These are phyloP conservation scores for Ammospiza caudacuta DNA, from an alignment of 2,113 vertebrate genomes.

Conservation along the genomic window DNA sequence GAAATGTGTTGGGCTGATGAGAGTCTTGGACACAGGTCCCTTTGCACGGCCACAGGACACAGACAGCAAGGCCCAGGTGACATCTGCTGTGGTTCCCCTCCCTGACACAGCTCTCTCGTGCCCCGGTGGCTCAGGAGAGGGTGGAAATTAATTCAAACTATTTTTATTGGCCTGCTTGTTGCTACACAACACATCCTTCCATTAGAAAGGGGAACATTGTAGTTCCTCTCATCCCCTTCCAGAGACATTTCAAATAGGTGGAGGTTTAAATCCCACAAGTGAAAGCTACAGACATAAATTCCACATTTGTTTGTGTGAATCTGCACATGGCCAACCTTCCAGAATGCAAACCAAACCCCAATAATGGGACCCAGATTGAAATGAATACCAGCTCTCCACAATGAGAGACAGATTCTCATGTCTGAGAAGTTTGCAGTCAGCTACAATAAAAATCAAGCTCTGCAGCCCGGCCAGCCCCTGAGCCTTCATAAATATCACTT, in stretches of 20 bases:
- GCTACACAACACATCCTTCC: background rate
- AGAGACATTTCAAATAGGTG: slow-evolving; percentile 46
- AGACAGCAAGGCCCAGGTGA: accelerated
- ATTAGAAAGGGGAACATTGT: background rate
- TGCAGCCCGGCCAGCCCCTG: background rate
- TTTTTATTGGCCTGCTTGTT: slow-evolving; percentile 14
- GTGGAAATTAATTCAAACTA: background rate
- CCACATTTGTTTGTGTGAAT: slow-evolving; percentile 61
- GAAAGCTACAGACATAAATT: slow-evolving; percentile 46
- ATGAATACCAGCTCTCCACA: slow-evolving; percentile 61
- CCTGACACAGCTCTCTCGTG: background rate
- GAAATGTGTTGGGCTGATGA: background rate
- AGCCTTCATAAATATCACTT: slow-evolving; percentile 52
- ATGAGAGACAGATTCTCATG: slow-evolving; percentile 50
- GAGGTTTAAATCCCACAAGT: slow-evolving; percentile 46
- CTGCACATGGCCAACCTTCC: slow-evolving; percentile 32
- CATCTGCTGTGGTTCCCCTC: background rate
- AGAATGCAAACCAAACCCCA: slow-evolving; percentile 54
- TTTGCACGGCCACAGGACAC: background rate
- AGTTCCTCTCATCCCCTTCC: slow-evolving; percentile 35
- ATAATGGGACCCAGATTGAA: slow-evolving; percentile 60
- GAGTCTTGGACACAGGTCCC: background rate
- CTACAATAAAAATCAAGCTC: slow-evolving; percentile 61
- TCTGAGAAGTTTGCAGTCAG: slow-evolving; percentile 59
- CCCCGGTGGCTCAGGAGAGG: background rate